These are phyloP conservation scores for Diglossa cyanea DNA, from an alignment of 2,797 vertebrate genomes.

Conservation along the genomic window DNA sequence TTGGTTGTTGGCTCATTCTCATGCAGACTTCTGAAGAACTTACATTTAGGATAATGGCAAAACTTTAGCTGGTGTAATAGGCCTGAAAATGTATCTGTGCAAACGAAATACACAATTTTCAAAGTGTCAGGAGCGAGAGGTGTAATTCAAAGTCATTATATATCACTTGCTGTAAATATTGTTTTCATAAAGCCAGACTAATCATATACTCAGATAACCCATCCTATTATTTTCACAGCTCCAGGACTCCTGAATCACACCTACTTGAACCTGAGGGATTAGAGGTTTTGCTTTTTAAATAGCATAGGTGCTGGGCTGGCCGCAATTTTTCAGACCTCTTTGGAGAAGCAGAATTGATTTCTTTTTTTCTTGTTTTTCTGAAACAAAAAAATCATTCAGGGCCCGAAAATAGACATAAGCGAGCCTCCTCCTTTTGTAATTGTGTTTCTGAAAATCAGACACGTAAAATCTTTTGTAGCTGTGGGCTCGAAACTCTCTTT, in stretches of 20 bases:
- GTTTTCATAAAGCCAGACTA: conserved; percentile 18
- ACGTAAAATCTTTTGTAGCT: conserved; percentile 84
- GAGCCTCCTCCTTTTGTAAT: conserved; percentile 37
- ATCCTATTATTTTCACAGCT: conserved; percentile 3
- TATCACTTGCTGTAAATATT: conserved; percentile 1
- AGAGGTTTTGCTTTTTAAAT: conserved; percentile 31
- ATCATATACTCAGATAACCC: conserved; percentile 27
- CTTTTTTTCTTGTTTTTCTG: background rate
- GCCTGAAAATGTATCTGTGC: background rate
- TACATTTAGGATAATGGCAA: background rate
- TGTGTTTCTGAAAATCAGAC: conserved; percentile 64
- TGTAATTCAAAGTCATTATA: background rate
- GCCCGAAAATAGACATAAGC: conserved; percentile 2
- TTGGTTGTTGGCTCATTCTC: background rate
- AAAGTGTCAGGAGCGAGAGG: background rate
- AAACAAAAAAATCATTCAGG: conserved; percentile 30
- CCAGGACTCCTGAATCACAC: background rate
- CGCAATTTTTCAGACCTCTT: conserved; percentile 25
- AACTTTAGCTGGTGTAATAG: background rate
- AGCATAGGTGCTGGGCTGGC: background rate
- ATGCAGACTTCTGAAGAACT: background rate
- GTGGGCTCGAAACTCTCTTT: conserved; percentile 73
- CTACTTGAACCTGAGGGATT: conserved; percentile 30
- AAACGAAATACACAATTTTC: background rate
- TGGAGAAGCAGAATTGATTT: conserved; percentile 9